These are phyloP conservation scores for Terrapene triunguis DNA, from an alignment of 2,113 vertebrate species.

Conservation along the genomic window DNA sequence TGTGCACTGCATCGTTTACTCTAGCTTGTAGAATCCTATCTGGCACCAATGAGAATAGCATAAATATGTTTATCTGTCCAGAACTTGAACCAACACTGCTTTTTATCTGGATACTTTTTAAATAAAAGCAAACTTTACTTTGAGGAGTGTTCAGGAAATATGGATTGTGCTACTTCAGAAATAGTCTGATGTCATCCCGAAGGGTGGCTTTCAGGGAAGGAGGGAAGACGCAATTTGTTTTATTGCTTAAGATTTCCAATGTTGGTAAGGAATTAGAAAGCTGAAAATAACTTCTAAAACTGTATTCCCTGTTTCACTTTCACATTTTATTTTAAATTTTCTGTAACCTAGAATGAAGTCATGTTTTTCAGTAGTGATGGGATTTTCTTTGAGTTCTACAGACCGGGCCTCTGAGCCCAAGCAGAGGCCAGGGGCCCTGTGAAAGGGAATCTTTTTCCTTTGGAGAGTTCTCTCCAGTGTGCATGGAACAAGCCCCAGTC, in stretches of 20 bases:
- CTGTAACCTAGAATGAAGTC: slow-evolving; percentile 46
- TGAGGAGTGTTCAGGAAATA: slow-evolving; percentile 35
- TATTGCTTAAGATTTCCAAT: slow-evolving; percentile 21
- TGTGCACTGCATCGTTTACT: neutral
- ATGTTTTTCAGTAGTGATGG: slow-evolving; percentile 12
- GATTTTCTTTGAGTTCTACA: slow-evolving; percentile 45
- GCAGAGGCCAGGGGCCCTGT: slow-evolving; percentile 50
- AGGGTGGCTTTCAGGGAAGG: slow-evolving; percentile 1
- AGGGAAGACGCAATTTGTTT: slow-evolving; percentile 19
- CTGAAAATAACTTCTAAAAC: slow-evolving; percentile 6
- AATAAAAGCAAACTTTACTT: neutral
- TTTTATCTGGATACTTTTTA: neutral
- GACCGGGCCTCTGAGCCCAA: slow-evolving; percentile 23
- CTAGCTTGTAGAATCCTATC: neutral
- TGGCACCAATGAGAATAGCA: neutral
- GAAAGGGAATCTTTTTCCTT: slow-evolving; percentile 39
- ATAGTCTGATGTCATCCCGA: slow-evolving; percentile 42
- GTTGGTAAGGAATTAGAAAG: neutral
- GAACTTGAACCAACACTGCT: neutral
- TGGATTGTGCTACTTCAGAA: slow-evolving; percentile 58
- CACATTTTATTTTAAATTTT: slow-evolving; percentile 12
- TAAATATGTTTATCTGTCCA: neutral
- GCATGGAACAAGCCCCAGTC: slow-evolving; percentile 10
- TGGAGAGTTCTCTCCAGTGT: neutral
- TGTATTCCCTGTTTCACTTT: neutral